Evolutionary conservation across 2,797 vertebrate genomes (phyloP).

Genomic region (Coendou prehensilis): DNA sequence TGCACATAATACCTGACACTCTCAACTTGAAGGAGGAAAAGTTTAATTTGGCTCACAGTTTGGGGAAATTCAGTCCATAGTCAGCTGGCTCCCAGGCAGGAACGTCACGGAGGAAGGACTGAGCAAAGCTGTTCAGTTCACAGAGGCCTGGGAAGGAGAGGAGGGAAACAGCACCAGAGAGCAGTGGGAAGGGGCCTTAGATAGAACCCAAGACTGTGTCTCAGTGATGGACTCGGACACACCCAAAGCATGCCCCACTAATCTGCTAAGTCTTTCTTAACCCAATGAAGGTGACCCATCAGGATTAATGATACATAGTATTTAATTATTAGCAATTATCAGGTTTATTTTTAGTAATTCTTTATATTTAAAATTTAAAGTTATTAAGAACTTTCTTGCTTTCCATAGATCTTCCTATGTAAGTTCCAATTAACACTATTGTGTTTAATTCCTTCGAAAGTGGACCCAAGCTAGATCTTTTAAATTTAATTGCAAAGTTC

Average conservation of each 20-base stretch:
- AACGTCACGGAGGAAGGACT: neutral
- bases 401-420: constrained; percentile 40
- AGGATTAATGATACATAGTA: neutral
- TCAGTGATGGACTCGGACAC: neutral
- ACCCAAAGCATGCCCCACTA: neutral
- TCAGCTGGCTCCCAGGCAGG: neutral
- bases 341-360: constrained; percentile 41
- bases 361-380: constrained; percentile 34
- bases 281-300: neutral
- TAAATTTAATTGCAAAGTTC: constrained; percentile 49
- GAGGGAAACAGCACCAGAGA: neutral
- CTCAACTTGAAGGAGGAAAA: neutral
- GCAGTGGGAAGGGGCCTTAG: neutral
- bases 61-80: too few relatives aligned
- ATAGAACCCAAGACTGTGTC: neutral
- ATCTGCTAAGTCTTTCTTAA: neutral
- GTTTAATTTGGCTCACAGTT: neutral
- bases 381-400: constrained; percentile 21
- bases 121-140: neutral
- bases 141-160: neutral
- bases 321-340: constrained; percentile 7
- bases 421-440: constrained; percentile 36
- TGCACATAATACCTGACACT: neutral
- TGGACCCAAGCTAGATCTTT: neutral
- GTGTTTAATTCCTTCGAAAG: constrained; percentile 36